phyloP scores from a whole-genome alignment of 2,888 invertebrate genomes.

The Tenthredo mesomela region DNA sequence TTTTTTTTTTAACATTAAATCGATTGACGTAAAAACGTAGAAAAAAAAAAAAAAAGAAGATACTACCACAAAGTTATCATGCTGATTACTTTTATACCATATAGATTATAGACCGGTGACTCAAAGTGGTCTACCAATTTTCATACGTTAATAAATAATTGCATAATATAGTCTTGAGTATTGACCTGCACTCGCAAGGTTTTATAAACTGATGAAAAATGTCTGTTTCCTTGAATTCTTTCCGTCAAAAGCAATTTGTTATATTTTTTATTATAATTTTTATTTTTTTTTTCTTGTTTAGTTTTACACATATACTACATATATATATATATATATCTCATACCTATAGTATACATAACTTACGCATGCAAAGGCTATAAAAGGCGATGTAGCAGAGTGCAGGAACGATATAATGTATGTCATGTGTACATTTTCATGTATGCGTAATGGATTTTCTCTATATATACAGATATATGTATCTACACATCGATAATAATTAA shows the following conservation, averaged over 20 bases:
- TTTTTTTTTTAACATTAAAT: neutral
- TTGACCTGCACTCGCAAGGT: neutral
- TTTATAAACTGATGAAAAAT: neutral
- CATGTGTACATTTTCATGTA: slow-evolving; percentile 5
- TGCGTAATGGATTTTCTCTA: neutral
- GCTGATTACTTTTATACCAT: neutral
- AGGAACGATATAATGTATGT: neutral
- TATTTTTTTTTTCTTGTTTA: neutral
- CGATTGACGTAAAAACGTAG: neutral
- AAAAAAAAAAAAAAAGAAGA: neutral
- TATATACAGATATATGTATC: neutral
- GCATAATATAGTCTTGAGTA: neutral
- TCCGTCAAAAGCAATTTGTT: neutral
- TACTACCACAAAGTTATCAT: neutral
- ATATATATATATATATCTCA: neutral
- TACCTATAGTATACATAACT: neutral
- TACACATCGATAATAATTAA: neutral
- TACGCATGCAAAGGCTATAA: neutral
- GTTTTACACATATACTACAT: neutral
- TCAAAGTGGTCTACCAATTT: neutral
- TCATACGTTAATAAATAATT: neutral
- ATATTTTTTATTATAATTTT: too few species aligned
- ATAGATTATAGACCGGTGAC: neutral
- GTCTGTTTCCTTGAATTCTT: neutral
- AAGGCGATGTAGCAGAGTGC: neutral